A percentile compares a stretch with the other conserved stretches of the same genome.
Conservation (phyloP, 2,113 vertebrate species). For the Alouatta palliata region DNA sequence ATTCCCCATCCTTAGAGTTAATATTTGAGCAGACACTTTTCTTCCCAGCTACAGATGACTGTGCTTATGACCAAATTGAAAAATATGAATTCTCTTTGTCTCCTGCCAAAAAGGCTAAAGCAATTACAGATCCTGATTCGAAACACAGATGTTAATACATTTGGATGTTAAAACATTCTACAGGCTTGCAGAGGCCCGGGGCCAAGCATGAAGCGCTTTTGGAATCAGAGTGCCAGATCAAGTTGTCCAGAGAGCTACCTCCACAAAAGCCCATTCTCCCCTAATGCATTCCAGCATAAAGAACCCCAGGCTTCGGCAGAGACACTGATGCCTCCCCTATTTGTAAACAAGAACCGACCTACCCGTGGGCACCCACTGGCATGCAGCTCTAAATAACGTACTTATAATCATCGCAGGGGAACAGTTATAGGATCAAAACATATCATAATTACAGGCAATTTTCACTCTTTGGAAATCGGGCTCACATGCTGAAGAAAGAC, state of each 20-base stretch:
- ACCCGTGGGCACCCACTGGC: neutral
- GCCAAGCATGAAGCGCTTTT: conserved; percentile 53
- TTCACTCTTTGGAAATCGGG: conserved; percentile 74
- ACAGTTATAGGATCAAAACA: conserved; percentile 44
- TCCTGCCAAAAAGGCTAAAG: conserved; percentile 77
- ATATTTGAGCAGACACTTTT: neutral
- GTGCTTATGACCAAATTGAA: conserved; percentile 69
- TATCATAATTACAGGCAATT: conserved; percentile 68
- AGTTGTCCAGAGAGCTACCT: neutral
- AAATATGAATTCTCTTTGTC: conserved; percentile 75
- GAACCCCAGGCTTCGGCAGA: neutral
- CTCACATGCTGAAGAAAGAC: conserved; percentile 52
- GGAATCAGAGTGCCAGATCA: neutral
- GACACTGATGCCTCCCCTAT: neutral
- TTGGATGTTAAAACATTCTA: conserved; percentile 53
- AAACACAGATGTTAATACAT: conserved; percentile 77
- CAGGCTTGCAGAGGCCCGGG: conserved; percentile 30
- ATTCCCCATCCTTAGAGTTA: neutral
- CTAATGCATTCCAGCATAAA: neutral
- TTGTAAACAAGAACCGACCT: neutral
- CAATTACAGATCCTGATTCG: conserved; percentile 74
- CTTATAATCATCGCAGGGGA: conserved; percentile 56
- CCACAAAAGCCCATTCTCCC: neutral
- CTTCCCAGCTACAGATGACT: conserved; percentile 70
- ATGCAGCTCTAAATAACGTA: conserved; percentile 26